Conservation (phyloP, 92 coral and sea anemone species). For the Palythoa heliodiscus region DNA sequence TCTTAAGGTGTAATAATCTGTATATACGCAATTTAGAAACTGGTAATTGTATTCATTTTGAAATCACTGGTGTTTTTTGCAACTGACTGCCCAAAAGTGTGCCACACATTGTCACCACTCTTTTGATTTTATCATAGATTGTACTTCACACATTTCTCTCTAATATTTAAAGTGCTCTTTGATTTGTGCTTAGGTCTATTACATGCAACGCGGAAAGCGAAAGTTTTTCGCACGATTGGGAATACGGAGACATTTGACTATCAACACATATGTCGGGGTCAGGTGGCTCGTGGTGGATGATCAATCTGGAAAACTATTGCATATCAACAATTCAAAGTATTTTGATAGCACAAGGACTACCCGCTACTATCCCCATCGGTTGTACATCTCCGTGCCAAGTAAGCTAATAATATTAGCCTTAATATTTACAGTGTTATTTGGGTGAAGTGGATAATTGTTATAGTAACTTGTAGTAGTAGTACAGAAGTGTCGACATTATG, state of each 20-base stretch:
- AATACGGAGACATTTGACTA: constrained; percentile 51
- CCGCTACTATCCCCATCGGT: constrained; percentile 11
- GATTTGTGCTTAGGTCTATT: constrained; percentile 35
- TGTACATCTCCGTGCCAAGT: constrained; percentile 84
- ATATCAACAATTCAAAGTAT: constrained; percentile 55
- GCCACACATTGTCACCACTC: too few species aligned
- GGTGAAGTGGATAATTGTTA: too few species aligned
- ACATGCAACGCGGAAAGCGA: constrained; percentile 41
- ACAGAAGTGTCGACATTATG: too few species aligned
- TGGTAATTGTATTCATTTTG: too few species aligned
- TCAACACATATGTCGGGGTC: constrained; percentile 76
- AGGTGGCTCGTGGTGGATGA: constrained; percentile 79
- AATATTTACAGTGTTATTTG: neutral
- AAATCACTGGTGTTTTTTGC: too few species aligned
- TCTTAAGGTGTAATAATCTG: too few species aligned
- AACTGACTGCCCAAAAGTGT: too few species aligned
- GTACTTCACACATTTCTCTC: too few species aligned
- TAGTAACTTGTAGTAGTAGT: too few species aligned
- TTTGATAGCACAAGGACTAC: constrained; percentile 46
- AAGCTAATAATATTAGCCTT: constrained; percentile 25
- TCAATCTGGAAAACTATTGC: constrained; percentile 63
- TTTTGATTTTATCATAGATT: too few species aligned
- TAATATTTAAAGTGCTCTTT: neutral
- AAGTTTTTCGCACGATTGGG: constrained; percentile 53
- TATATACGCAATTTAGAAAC: too few species aligned